phyloP scores from a whole-genome alignment of 2,113 vertebrate species.

The Rostratula benghalensis region DNA sequence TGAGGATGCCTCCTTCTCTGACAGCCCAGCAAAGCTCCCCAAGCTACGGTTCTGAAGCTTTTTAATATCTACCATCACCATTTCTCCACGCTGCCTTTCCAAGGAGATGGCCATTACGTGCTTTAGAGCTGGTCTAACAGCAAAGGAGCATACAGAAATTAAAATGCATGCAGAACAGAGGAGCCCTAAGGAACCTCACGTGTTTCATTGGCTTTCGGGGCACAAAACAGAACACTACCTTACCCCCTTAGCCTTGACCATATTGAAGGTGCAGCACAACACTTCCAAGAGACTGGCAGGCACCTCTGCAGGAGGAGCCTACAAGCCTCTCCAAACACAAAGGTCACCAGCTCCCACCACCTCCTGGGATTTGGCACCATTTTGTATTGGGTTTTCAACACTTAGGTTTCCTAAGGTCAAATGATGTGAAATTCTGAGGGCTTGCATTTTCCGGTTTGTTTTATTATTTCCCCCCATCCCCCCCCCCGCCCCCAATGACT shows the following conservation, averaged over 20 bases:
- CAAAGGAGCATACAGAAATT: not conserved
- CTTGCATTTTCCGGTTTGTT: not conserved
- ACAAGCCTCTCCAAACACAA: not conserved
- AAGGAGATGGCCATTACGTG: not conserved
- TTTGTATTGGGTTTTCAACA: not conserved
- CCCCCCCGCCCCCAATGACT: not conserved
- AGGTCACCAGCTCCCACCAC: not conserved
- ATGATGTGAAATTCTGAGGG: not conserved
- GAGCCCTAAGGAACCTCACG: not conserved
- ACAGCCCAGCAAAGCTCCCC: not conserved
- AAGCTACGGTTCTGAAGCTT: not conserved
- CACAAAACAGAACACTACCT: not conserved
- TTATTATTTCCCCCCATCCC: not conserved
- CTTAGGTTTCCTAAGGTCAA: not conserved
- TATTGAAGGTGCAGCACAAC: not conserved
- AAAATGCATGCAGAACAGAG: not conserved
- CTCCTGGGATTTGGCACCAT: not conserved
- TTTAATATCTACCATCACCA: not conserved
- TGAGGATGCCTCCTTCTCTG: not conserved
- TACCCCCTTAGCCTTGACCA: no score
- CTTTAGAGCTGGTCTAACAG: not conserved
- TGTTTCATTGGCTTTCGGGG: not conserved
- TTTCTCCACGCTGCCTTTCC: not conserved
- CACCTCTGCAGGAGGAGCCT: not conserved
- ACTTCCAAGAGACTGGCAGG: not conserved